Percentiles rank a stretch among this genome's conserved stretches.
Conservation (phyloP, 1,140 invertebrate genomes). For the Zaprionus davidi region DNA sequence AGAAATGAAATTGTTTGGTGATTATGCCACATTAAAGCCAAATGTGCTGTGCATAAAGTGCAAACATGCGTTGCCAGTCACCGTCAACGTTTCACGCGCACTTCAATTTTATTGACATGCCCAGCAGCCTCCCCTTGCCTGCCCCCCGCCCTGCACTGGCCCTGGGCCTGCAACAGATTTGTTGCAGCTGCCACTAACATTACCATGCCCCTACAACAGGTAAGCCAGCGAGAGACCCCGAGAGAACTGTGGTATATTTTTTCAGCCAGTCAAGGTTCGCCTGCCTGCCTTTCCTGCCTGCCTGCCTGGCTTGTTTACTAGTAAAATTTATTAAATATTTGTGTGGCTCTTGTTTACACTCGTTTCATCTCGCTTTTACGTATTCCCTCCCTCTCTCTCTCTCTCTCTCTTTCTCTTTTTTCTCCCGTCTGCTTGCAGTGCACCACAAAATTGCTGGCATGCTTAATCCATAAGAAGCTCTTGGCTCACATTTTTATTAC, state of each 20-base stretch:
- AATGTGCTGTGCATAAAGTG: constrained; percentile 67
- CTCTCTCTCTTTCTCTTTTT: constrained; percentile 26
- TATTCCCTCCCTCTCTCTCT: constrained; percentile 5
- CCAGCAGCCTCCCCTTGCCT: constrained; percentile 21
- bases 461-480: constrained; percentile 81
- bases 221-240: too few species aligned
- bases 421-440: constrained; percentile 29
- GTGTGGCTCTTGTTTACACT: constrained; percentile 50
- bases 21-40: constrained; percentile 80
- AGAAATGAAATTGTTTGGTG: constrained; percentile 79
- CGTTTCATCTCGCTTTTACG: constrained; percentile 1
- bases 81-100: constrained; percentile 49
- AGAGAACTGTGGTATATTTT: not conserved
- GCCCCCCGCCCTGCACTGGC: not conserved
- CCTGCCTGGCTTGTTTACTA: constrained; percentile 66
- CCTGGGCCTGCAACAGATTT: constrained; percentile 63
- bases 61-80: constrained; percentile 36
- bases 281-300: not conserved
- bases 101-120: constrained; percentile 78
- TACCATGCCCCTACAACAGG: constrained; percentile 45
- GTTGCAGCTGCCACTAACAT: constrained; percentile 70
- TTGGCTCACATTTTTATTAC: constrained; percentile 76
- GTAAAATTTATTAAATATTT: constrained; percentile 81
- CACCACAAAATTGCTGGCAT: constrained; percentile 73
- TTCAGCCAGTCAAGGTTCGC: constrained; percentile 45